phyloP scores from a whole-genome alignment of 1,140 invertebrate species.

The Drosophila burlai region DNA sequence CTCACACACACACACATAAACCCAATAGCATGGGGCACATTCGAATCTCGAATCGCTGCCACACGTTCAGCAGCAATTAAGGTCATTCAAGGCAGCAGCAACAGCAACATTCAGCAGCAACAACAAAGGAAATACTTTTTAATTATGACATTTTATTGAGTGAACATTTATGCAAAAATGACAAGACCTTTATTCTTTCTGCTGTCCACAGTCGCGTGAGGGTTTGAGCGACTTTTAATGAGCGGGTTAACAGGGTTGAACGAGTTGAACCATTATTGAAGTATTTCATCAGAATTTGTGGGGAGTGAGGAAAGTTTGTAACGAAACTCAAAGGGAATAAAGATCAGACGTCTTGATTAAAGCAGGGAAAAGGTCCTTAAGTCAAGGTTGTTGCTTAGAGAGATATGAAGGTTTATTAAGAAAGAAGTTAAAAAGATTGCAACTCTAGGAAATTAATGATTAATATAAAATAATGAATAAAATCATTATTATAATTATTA shows the following conservation, averaged over 20 bases:
- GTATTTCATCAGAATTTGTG: neutral
- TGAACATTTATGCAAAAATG: slow-evolving; percentile 74
- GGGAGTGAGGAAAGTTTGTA: neutral
- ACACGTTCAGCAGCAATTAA: slow-evolving; percentile 79
- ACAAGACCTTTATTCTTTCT: slow-evolving; percentile 48
- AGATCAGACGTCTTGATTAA: neutral
- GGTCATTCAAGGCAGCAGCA: slow-evolving; percentile 62
- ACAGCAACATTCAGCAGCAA: slow-evolving; percentile 21
- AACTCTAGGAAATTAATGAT: no score
- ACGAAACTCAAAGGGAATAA: neutral
- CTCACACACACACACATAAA: slow-evolving; percentile 21
- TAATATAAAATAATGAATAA: no score
- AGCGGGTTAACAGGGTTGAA: slow-evolving; percentile 51
- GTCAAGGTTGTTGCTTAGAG: neutral
- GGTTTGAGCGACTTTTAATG: slow-evolving; percentile 35
- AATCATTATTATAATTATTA: no score
- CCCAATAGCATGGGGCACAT: slow-evolving; percentile 38
- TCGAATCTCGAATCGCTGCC: slow-evolving; percentile 60
- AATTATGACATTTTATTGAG: slow-evolving; percentile 83
- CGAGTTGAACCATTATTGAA: slow-evolving; percentile 8
- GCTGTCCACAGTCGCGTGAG: slow-evolving; percentile 1
- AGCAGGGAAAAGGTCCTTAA: no score
- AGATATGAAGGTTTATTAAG: no score
- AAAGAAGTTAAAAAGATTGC: no score
- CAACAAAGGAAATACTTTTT: slow-evolving; percentile 72